Evolutionary conservation across 2,888 invertebrate genomes (phyloP).

Genomic region (Ischnura elegans): DNA sequence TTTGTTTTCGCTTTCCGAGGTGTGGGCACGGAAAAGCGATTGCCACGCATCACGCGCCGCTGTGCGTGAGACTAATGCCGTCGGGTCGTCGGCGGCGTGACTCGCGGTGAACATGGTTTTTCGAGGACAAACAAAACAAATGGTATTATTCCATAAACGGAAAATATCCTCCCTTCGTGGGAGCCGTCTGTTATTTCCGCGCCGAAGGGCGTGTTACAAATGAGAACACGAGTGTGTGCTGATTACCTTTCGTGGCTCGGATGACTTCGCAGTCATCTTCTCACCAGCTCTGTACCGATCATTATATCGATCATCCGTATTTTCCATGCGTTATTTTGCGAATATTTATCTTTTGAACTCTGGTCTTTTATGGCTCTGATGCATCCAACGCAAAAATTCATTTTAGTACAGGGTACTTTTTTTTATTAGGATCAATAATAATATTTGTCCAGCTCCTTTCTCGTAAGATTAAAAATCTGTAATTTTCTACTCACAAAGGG

Average conservation of each 20-base stretch:
- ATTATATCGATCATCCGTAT: background rate
- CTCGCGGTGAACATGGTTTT: background rate
- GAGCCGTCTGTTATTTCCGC: background rate
- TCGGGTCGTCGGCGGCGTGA: background rate
- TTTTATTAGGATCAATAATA: too few relatives aligned
- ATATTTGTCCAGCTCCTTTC: too few relatives aligned
- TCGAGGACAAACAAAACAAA: slow-evolving; percentile 12
- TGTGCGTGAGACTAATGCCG: slow-evolving; percentile 24
- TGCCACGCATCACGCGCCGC: background rate
- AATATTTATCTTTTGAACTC: too few relatives aligned
- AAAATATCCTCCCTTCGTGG: background rate
- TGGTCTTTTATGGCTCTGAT: too few relatives aligned
- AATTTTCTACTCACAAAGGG: too few relatives aligned
- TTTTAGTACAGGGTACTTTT: too few relatives aligned
- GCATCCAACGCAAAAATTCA: too few relatives aligned
- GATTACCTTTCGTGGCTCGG: background rate
- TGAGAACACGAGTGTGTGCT: background rate
- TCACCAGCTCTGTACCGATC: background rate
- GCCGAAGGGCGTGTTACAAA: background rate
- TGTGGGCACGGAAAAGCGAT: slow-evolving; percentile 1
- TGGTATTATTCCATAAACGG: slow-evolving; percentile 15
- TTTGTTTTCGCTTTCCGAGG: background rate
- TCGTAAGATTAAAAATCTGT: too few relatives aligned
- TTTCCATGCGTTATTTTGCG: too few relatives aligned
- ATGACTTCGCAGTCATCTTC: background rate